phyloP scores from a whole-genome alignment of 2,113 vertebrate genomes.

The Strix aluco region DNA sequence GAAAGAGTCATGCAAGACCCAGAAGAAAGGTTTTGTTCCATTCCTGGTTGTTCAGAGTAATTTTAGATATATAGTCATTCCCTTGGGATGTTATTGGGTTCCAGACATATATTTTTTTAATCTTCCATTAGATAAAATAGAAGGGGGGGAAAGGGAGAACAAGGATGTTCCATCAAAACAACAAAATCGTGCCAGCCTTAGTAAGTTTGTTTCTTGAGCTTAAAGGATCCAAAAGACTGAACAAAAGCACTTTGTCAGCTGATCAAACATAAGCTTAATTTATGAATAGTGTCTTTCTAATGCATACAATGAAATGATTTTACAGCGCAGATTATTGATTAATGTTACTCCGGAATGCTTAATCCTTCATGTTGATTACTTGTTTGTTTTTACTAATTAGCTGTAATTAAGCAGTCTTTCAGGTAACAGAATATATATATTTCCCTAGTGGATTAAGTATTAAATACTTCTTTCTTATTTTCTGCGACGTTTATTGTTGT shows the following conservation, averaged over 20 bases:
- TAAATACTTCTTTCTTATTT: slow-evolving; percentile 12
- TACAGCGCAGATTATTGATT: slow-evolving; percentile 22
- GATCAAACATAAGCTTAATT: not conserved
- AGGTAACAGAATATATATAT: not conserved
- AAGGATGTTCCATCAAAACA: not conserved
- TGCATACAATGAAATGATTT: not conserved
- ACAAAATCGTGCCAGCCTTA: not conserved
- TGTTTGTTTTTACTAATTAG: slow-evolving; percentile 17
- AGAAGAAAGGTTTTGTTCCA: not conserved
- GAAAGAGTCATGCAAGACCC: not conserved
- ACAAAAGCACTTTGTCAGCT: not conserved
- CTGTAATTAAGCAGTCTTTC: slow-evolving; percentile 21
- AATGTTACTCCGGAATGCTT: slow-evolving; percentile 17
- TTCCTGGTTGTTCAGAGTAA: not conserved
- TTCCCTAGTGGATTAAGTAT: not conserved
- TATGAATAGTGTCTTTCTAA: slow-evolving; percentile 39
- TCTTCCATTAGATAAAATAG: not conserved
- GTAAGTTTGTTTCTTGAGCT: not conserved
- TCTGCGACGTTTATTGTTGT: slow-evolving; percentile 12
- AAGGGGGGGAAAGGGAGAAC: not conserved
- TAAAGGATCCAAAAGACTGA: not conserved
- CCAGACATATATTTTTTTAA: not conserved
- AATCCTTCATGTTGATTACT: slow-evolving; percentile 25
- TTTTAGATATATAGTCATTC: not conserved
- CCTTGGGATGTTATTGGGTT: not conserved